Evolutionary conservation across 2,113 vertebrate species (phyloP).

Genomic region (Cyprinus carpio): DNA sequence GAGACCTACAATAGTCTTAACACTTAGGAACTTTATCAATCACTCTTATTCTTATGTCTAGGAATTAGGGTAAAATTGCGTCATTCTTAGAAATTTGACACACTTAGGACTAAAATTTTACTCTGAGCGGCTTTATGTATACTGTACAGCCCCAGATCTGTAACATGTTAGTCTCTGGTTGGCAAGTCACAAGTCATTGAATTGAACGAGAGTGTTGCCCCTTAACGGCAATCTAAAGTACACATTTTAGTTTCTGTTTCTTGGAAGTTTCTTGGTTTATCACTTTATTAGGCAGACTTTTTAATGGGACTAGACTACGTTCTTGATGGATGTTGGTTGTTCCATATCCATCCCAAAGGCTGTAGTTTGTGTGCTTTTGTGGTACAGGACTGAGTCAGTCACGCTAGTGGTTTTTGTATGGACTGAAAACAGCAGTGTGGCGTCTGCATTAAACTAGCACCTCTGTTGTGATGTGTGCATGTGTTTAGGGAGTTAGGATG

Average conservation of each 20-base stretch:
- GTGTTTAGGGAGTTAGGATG: constrained; percentile 55
- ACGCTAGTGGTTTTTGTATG: constrained; percentile 15
- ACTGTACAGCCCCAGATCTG: background rate
- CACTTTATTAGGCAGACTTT: background rate
- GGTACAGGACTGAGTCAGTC: background rate
- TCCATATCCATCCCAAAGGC: background rate
- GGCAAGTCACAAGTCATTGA: constrained; percentile 54
- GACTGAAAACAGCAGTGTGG: constrained; percentile 4
- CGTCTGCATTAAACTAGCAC: constrained; percentile 13
- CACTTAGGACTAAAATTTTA: too few relatives aligned
- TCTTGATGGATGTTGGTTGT: background rate
- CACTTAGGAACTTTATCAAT: too few relatives aligned
- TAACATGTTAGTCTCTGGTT: background rate
- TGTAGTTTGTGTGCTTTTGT: background rate
- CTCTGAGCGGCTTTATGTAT: too few relatives aligned
- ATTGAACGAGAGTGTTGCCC: constrained; percentile 70
- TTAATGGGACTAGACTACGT: background rate
- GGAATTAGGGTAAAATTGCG: too few relatives aligned
- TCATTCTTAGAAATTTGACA: too few relatives aligned
- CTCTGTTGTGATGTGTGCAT: constrained; percentile 44
- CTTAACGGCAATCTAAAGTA: constrained; percentile 59
- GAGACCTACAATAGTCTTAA: too few relatives aligned
- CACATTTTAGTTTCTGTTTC: constrained; percentile 49
- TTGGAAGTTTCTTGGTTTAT: background rate
- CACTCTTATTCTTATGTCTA: too few relatives aligned